Conservation (phyloP, 1,140 invertebrate genomes). For the Thaumatotibia leucotreta region DNA sequence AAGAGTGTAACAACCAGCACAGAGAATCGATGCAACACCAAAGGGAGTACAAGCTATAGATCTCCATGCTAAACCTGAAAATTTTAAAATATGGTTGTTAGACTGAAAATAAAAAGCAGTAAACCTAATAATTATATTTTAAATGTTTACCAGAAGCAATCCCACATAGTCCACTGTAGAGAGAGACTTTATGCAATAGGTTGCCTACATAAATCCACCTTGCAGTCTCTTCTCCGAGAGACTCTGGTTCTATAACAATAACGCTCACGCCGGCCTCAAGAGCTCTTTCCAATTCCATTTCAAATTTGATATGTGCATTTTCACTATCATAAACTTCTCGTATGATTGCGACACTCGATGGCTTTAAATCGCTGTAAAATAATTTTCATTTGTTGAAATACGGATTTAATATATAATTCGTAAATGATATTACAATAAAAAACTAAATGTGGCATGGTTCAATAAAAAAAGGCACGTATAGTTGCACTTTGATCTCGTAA, state of each 20-base stretch:
- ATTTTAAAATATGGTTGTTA: slow-evolving; percentile 13
- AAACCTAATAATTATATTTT: not conserved
- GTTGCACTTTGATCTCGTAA: not conserved
- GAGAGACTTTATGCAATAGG: slow-evolving; percentile 94
- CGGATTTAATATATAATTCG: not conserved
- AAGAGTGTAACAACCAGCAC: slow-evolving; percentile 89
- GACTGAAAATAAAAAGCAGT: slow-evolving; percentile 5
- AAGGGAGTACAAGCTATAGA: slow-evolving; percentile 84
- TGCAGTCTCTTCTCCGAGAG: slow-evolving; percentile 94
- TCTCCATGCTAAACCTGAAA: slow-evolving; percentile 82
- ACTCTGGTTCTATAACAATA: slow-evolving; percentile 94
- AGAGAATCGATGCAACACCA: slow-evolving; percentile 84
- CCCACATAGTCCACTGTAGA: slow-evolving; percentile 87
- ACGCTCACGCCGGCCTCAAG: slow-evolving; percentile 88
- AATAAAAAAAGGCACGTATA: not conserved
- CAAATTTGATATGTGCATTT: slow-evolving; percentile 93
- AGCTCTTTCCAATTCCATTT: slow-evolving; percentile 93
- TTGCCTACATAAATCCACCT: slow-evolving; percentile 96
- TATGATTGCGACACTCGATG: slow-evolving; percentile 89
- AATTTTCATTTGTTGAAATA: slow-evolving; percentile 21
- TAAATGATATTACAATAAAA: not conserved
- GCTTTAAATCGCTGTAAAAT: slow-evolving; percentile 77
- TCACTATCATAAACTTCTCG: slow-evolving; percentile 95
- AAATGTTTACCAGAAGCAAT: slow-evolving; percentile 80
- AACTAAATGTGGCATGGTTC: not conserved